Conservation (phyloP, 2,888 invertebrate genomes). For the Tanypteryx hageni region DNA sequence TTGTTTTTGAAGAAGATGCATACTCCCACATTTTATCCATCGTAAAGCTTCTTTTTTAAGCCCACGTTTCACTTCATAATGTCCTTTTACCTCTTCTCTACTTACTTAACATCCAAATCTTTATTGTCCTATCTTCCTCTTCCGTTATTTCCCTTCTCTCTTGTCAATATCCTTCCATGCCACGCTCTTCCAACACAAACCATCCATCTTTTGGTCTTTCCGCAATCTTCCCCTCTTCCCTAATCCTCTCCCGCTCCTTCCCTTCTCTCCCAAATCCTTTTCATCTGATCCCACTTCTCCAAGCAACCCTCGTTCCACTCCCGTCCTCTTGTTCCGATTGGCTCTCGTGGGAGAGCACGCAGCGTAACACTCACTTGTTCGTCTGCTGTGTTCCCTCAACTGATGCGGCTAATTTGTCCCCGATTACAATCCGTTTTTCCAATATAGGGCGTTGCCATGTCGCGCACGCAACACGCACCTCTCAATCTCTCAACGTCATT, state of each 20-base stretch:
- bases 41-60: background rate
- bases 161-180: background rate
- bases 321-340: background rate
- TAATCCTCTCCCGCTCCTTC: background rate
- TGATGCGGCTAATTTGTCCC: conserved; percentile 20
- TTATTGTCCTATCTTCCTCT: background rate
- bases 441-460: background rate
- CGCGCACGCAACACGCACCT: background rate
- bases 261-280: background rate
- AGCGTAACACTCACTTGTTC: background rate
- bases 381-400: background rate
- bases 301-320: background rate
- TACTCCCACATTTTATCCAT: background rate
- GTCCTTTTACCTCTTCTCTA: background rate
- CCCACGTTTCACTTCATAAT: background rate
- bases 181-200: background rate
- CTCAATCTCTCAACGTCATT: background rate
- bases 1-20: background rate
- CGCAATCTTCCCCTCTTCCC: background rate
- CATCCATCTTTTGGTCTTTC: background rate
- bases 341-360: background rate
- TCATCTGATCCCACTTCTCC: background rate
- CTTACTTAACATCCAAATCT: background rate
- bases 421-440: background rate
- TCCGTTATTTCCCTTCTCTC: background rate